Base-by-base conservation (phyloP, 2,113 vertebrate species). In the Podilymbus podiceps region DNA sequence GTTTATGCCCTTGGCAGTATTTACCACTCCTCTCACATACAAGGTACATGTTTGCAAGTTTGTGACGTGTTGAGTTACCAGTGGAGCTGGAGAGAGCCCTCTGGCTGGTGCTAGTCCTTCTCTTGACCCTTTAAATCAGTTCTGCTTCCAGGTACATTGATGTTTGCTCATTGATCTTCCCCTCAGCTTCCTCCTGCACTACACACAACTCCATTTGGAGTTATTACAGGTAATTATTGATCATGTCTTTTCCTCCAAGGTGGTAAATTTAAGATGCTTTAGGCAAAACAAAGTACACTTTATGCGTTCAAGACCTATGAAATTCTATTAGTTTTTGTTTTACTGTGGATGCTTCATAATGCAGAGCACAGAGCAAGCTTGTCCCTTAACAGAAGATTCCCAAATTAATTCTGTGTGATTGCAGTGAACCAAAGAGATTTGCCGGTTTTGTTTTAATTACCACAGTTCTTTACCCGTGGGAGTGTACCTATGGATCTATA, bases 51-150 rank as follows among this genome's bases (percentile, higher is more conserved):
- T 85, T 87, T 67, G 47, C 81, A 79, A 49, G 66, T 67, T 31
- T 68, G 53, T 62, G 69, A 68, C 49, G 31, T 5, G 4, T 20
- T 58, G 55, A 72, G 47, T 22, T 85, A 80, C 44, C 0, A 3
- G 38, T 20, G 30, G 69, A 93, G 53, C 66, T 72, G 10, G 4
- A 89, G 33, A 56, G 19, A 49, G 69, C 80, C 85, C 66, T 91
- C 77, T 85, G 77, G 66, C 66, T 88, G 53, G 16, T 82, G 12
- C 68, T 71, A 47, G 52, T 78, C 33, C 53, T 20, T 68, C 44
- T 64, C 74, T 81, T 89, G 88, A 72, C 66, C 74, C 44, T 91
- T 89, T 72, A 91, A 95, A 91, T 93, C 50, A 58, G 44, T 95
- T 78, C 17, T 82, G 46, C 62, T 94, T 79, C 82, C 58, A 85